Conservation (phyloP, 2,888 invertebrate species). For the Philereme transversata region DNA sequence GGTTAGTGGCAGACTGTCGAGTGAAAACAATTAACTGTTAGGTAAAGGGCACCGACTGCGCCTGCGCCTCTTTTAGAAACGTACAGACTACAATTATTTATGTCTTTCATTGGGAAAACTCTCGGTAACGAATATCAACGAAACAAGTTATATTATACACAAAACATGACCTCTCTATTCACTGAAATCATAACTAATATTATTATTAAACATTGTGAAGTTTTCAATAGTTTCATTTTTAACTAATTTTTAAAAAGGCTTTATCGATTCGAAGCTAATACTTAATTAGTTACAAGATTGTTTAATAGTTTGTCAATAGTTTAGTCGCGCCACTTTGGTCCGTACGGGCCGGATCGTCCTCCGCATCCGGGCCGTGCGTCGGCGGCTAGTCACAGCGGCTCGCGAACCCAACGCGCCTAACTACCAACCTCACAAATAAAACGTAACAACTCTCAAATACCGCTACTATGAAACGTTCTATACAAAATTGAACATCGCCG, state of each 20-base stretch:
- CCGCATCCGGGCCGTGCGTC: constrained; percentile 22
- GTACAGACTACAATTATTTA: constrained; percentile 69
- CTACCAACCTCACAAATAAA: constrained; percentile 72
- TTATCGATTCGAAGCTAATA: constrained; percentile 84
- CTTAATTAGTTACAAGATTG: constrained; percentile 83
- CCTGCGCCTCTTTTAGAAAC: constrained; percentile 42
- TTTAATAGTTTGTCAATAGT: constrained; percentile 75
- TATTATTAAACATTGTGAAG: constrained; percentile 76
- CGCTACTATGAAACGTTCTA: constrained; percentile 82
- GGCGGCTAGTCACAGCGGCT: constrained; percentile 29
- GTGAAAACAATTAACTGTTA: constrained; percentile 74
- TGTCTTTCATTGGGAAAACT: constrained; percentile 80
- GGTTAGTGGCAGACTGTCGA: constrained; percentile 83
- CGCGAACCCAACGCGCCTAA: constrained; percentile 31
- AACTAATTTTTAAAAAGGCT: constrained; percentile 81
- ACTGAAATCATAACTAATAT: constrained; percentile 79
- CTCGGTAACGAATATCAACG: constrained; percentile 81
- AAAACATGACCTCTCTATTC: constrained; percentile 77
- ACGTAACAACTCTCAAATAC: constrained; percentile 80
- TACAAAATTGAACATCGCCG: constrained; percentile 83
- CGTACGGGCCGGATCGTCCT: constrained; percentile 33
- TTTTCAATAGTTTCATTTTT: constrained; percentile 78
- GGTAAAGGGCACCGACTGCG: constrained; percentile 45
- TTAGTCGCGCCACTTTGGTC: constrained; percentile 58
- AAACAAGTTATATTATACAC: constrained; percentile 71